Conservation (phyloP, 2,888 invertebrate species). For the Drosophila diplacantha region DNA sequence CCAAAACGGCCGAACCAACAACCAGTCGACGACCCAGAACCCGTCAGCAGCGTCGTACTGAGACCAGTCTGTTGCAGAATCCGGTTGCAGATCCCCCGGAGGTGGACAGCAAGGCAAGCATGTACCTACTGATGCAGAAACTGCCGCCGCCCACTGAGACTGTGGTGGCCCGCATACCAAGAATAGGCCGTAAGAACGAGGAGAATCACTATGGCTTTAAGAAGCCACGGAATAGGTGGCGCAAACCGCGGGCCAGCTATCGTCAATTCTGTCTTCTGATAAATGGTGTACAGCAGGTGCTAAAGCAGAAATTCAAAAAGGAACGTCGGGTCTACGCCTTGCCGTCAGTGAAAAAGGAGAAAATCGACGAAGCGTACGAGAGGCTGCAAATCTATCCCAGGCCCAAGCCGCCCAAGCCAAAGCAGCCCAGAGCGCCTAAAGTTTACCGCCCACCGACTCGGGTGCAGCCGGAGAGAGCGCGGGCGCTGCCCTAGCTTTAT, state of each 20-base stretch:
- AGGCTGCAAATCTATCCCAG: constrained; percentile 47
- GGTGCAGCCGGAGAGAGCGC: constrained; percentile 64
- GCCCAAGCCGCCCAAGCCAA: constrained; percentile 30
- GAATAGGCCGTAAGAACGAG: background rate
- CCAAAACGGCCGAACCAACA: background rate
- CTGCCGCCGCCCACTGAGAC: constrained; percentile 36
- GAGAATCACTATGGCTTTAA: constrained; percentile 47
- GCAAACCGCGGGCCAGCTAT: constrained; percentile 54
- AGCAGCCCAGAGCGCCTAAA: constrained; percentile 24
- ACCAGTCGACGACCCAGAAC: constrained; percentile 41
- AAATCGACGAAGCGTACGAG: constrained; percentile 41
- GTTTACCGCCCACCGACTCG: constrained; percentile 49
- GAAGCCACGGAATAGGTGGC: constrained; percentile 39
- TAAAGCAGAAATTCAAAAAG: constrained; percentile 68
- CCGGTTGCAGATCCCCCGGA: background rate
- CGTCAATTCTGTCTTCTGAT: constrained; percentile 63
- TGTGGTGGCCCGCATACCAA: constrained; percentile 8
- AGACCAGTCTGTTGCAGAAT: constrained; percentile 1
- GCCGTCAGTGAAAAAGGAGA: constrained; percentile 45
- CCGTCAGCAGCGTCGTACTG: constrained; percentile 28
- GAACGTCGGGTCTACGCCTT: constrained; percentile 64
- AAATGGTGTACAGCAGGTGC: constrained; percentile 61
- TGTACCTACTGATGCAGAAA: constrained; percentile 45
- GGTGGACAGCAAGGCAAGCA: constrained; percentile 43
- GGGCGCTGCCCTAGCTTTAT: constrained; percentile 67